Evolutionary conservation across 2,113 vertebrate genomes (phyloP).

Genomic region (Oreocharis arfaki): DNA sequence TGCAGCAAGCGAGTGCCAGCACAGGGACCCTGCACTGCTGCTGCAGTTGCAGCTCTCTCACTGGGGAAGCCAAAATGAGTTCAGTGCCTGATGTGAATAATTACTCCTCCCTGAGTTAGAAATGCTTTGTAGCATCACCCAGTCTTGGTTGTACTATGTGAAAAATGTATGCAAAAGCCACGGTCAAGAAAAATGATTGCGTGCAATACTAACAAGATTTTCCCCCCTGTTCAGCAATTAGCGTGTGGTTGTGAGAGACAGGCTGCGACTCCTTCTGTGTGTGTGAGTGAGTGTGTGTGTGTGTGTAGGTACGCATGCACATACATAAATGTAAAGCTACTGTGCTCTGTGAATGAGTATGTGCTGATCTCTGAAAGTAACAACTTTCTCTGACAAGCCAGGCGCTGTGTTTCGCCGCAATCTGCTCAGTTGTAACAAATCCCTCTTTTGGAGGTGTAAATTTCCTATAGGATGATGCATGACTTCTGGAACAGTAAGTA

Average conservation of each 20-base stretch:
- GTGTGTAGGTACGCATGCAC: background rate
- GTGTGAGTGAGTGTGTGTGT: background rate
- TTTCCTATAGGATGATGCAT: background rate
- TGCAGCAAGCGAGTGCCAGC: constrained; percentile 36
- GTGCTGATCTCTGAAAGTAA: background rate
- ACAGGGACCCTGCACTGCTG: constrained; percentile 13
- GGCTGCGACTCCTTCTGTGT: background rate
- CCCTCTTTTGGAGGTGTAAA: background rate
- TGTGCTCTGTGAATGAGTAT: background rate
- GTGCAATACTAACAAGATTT: background rate
- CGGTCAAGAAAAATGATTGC: background rate
- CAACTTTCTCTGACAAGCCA: constrained; percentile 37
- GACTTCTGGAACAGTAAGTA: constrained; percentile 32
- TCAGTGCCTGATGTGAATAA: background rate
- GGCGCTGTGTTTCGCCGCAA: background rate
- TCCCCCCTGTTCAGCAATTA: background rate
- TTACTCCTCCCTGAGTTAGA: background rate
- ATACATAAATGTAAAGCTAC: background rate
- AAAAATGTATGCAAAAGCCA: constrained; percentile 12
- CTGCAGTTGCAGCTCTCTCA: background rate
- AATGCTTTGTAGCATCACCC: background rate
- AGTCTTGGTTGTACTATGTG: background rate
- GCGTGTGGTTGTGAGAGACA: background rate
- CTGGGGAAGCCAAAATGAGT: background rate
- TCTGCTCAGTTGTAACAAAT: constrained; percentile 16